Percentiles rank a stretch among this genome's conserved stretches.
phyloP scores from a whole-genome alignment of 2,113 vertebrate genomes.

The Pampusana beccarii region DNA sequence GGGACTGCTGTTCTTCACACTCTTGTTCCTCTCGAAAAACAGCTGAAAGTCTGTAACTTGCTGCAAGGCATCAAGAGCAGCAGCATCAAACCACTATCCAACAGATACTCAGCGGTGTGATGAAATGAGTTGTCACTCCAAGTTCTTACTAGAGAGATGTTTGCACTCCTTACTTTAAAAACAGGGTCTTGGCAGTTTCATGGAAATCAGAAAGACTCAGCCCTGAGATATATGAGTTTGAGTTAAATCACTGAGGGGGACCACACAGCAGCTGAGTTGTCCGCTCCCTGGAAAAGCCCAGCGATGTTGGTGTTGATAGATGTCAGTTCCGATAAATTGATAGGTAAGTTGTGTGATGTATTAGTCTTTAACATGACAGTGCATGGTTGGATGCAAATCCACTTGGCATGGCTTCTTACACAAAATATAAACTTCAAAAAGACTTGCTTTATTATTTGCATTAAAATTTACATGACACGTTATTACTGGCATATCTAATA shows the following conservation, averaged over 20 bases:
- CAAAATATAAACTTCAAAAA: background rate
- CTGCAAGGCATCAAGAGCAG: background rate
- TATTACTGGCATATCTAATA: background rate
- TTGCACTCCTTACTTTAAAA: background rate
- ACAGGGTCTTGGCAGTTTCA: background rate
- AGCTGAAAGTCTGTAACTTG: background rate
- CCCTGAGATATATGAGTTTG: background rate
- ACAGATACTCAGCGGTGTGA: background rate
- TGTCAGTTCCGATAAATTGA: background rate
- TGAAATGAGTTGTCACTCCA: accelerated
- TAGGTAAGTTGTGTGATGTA: background rate
- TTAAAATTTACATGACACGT: background rate
- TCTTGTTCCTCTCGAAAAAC: background rate
- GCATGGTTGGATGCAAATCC: background rate
- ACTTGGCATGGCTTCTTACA: background rate
- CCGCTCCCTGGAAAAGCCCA: background rate
- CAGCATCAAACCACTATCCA: background rate
- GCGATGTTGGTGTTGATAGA: background rate
- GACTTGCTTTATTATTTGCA: background rate
- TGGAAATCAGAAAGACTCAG: background rate
- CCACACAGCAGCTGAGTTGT: background rate
- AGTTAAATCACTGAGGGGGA: background rate
- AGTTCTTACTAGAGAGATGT: background rate
- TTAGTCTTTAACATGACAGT: background rate
- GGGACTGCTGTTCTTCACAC: background rate